Base-by-base conservation (phyloP, 2,797 vertebrate species). In the Hypotaenidia philippensis region DNA sequence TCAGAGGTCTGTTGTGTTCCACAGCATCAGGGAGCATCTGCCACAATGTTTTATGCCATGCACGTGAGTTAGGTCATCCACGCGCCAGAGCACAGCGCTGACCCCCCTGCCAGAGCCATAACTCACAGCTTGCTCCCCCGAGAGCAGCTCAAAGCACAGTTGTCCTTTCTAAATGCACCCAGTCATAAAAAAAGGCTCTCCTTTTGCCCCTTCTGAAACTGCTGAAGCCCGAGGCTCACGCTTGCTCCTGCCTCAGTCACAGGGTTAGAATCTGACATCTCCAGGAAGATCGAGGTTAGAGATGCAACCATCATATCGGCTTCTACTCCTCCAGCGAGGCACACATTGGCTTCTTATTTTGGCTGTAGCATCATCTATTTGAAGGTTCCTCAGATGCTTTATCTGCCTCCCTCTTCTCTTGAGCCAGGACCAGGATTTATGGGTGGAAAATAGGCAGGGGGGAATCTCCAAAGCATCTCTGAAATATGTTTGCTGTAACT, bases 41-140 rank as follows among this genome's bases (percentile, higher is more conserved):
- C 52, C 3, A 4, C 13, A 91, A 52, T 1, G 2, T 21, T 81
- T 20, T 7, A 72, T n/a, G 45, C 44, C 0, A 0, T 1, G 5
- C 64, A 38, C 0, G 0, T 0, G 0, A 61, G 38, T 0, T 3
- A 64, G 65, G 80, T 55, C 50, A 80, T 6, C 49, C 38, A 14
- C 0, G 10, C 1, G 4, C 38, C 56, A 8, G 2, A 0, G 38
- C 47, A 20, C 64, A 7, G 32, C 1, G 1, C 32, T 0, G 1
- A 32, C 17, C 72, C 40, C 31, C 38, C 81, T 60, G 57, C 52
- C 60, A 4, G 29, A 59, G 76, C 68, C 38, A 1, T 11, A 68
- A 18, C 55, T 38, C n/a, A 8, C 4, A 1, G 13, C 36, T 60
- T 0, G 0, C 68, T 56, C n/a, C 38, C 69, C 69, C 16, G 36